Evolutionary conservation across 2,888 invertebrate species (phyloP).

Genomic region (Endotricha flammealis): DNA sequence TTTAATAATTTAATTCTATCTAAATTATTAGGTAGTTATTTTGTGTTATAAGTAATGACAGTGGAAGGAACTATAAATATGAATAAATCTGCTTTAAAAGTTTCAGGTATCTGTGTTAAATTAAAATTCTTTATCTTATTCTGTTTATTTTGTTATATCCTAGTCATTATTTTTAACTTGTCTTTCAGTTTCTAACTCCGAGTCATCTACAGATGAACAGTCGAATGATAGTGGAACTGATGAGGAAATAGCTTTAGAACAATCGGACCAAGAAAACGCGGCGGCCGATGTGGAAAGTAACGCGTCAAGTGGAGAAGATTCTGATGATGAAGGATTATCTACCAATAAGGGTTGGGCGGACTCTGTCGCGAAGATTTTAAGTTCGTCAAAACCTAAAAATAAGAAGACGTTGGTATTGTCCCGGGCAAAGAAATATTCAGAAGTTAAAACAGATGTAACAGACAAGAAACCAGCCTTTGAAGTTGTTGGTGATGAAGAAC

Average conservation of each 20-base stretch:
- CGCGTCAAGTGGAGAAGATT: conserved; percentile 24
- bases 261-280: conserved; percentile 21
- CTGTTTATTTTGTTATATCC: no score
- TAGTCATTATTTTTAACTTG: no score
- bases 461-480: conserved; percentile 80
- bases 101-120: conserved; percentile 40
- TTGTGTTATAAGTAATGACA: conserved; percentile 49
- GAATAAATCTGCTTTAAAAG: conserved; percentile 50
- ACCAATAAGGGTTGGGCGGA: conserved; percentile 88
- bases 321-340: conserved; percentile 35
- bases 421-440: conserved; percentile 85
- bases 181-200: conserved; percentile 45
- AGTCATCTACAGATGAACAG: conserved; percentile 44
- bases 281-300: conserved; percentile 32
- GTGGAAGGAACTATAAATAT: no score
- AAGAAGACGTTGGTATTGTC: conserved; percentile 87
- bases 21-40: no score
- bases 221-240: conserved; percentile 44
- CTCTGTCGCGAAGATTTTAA: conserved; percentile 87
- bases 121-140: no score
- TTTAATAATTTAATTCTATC: no score
- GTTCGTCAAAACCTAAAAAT: conserved; percentile 84
- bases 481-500: conserved; percentile 78
- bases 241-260: conserved; percentile 24
- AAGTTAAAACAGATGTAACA: conserved; percentile 64